Percentiles rank a stretch among this genome's conserved stretches.
Conservation (phyloP, 2,888 invertebrate species). For the Drosophila prolongata region DNA sequence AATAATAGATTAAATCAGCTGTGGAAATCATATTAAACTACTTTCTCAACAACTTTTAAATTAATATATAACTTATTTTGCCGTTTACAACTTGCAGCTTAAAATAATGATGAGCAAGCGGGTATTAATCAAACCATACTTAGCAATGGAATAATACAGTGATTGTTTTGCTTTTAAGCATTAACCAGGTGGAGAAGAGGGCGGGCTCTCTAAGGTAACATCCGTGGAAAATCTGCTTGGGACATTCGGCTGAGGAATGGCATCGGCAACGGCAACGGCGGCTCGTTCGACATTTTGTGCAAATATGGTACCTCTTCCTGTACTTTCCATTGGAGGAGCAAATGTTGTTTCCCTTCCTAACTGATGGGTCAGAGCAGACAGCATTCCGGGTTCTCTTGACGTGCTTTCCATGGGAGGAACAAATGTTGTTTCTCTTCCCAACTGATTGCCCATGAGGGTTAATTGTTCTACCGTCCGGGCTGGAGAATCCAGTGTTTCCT, state of each 20-base stretch:
- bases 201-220: background rate
- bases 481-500: constrained; percentile 9
- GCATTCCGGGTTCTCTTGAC: constrained; percentile 25
- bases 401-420: constrained; percentile 58
- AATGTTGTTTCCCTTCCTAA: constrained; percentile 46
- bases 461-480: background rate
- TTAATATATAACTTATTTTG: background rate
- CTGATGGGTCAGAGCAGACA: constrained; percentile 37
- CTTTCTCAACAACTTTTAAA: background rate
- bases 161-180: background rate
- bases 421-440: constrained; percentile 47
- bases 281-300: constrained; percentile 48
- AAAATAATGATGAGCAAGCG: background rate
- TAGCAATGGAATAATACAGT: background rate
- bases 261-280: constrained; percentile 5
- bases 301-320: constrained; percentile 44
- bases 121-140: background rate
- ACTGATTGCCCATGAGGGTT: background rate
- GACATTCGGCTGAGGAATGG: background rate
- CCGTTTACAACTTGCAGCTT: constrained; percentile 1
- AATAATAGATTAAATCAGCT: background rate
- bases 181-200: constrained; percentile 11
- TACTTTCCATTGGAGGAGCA: constrained; percentile 57
- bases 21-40: background rate
- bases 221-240: background rate